Evolutionary conservation across 2,888 invertebrate genomes (phyloP), one percentile per base, ranked within the genome.

Genomic region (Phalera bucephala): DNA sequence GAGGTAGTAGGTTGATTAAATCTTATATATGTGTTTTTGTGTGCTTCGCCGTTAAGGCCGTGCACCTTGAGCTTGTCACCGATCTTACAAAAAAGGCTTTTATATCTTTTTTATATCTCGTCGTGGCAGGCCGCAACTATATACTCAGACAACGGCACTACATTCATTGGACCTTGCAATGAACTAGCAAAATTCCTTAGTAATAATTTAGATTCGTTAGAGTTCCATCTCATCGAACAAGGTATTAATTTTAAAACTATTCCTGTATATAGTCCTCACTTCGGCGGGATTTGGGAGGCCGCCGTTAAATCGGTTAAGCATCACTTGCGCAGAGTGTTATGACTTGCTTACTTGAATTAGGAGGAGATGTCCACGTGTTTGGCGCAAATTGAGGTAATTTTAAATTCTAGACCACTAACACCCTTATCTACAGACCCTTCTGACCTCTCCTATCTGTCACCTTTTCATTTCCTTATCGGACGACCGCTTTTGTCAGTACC

Each of bases 321-420:
- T 19, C 19, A 19, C 19, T 19, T 19, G 19, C 19, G 19, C 8
- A 5, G 19, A 8, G 19, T 19, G 6, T 8, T 19, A 7, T 19
- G 6, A 7, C 19, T 30, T 5, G 36, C 39, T 2, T 33, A 50
- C 12, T 32, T 52, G 1, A 50, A 36, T 0, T 48, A 37, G n/a
- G 42, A 50, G 19, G 50, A 53, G 20, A 26, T 53, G 36, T n/a
- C 26, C 19, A 50, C 50, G 4, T 45, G 33, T 11, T 27, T 50
- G 3, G 27, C 21, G 9, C 47, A 50, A 33, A 48, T 46, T 21
- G 47, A 45, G 17, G 38, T 37, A 7, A 28, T 52, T 21, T 33
- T 52, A 21, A 52, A 52, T 30, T 48, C 42, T 3, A 33, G 49
- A 14, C 49, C 49, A 3, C 28, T 43, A 8, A 45, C 35, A 1